Conservation (phyloP, 2,888 invertebrate genomes). For the Lagria hirta region DNA sequence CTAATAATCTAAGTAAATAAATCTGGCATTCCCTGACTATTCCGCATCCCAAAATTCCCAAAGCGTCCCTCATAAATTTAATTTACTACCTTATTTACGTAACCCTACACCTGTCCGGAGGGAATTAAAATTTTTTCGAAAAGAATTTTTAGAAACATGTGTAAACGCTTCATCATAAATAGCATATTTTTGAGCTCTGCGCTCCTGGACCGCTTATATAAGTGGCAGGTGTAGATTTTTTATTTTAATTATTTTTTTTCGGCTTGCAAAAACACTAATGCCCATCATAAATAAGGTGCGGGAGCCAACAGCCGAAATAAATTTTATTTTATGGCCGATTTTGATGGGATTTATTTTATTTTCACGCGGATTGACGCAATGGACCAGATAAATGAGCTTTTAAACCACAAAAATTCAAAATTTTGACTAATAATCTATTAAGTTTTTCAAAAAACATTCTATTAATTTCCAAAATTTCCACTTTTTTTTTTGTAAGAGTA, state of each 20-base stretch:
- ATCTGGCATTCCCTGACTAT: too few relatives aligned
- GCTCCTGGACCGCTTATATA: slow-evolving; percentile 2
- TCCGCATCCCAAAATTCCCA: too few relatives aligned
- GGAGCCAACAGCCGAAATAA: slow-evolving; percentile 20
- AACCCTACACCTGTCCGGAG: slow-evolving; percentile 11
- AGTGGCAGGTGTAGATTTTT: slow-evolving; percentile 14
- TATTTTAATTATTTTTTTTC: slow-evolving; percentile 17
- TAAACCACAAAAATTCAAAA: too few relatives aligned
- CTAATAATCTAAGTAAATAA: too few relatives aligned
- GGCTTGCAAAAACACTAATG: slow-evolving; percentile 9
- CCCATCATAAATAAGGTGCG: slow-evolving; percentile 17
- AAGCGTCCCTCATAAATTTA: slow-evolving; percentile 13
- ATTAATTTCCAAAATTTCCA: too few relatives aligned
- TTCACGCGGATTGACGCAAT: too few relatives aligned
- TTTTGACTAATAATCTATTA: too few relatives aligned
- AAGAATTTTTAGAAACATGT: slow-evolving; percentile 2
- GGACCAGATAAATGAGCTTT: too few relatives aligned
- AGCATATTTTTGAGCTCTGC: slow-evolving; percentile 4
- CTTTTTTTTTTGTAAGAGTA: too few relatives aligned
- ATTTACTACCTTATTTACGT: slow-evolving; percentile 11
- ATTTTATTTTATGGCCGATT: slow-evolving; percentile 17
- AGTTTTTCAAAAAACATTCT: too few relatives aligned
- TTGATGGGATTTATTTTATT: too few relatives aligned
- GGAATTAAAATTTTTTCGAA: slow-evolving; percentile 12
- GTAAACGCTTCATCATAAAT: slow-evolving; percentile 7